Base-by-base conservation (phyloP, 2,113 vertebrate species). In the Mus pahari region DNA sequence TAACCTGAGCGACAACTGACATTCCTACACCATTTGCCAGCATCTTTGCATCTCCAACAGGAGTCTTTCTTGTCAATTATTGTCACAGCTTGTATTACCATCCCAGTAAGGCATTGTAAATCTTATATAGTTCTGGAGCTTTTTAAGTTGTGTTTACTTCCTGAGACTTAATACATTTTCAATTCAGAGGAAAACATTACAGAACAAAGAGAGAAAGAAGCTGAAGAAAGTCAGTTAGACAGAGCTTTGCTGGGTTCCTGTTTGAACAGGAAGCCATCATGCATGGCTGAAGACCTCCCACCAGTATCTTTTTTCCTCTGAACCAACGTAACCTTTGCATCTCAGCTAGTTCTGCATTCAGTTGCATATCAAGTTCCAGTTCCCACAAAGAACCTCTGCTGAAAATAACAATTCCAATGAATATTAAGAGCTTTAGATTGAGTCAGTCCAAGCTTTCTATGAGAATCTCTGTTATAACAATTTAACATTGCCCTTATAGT, bases 181-280 rank as follows among this genome's bases (percentile, higher is more conserved):
- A 19, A 28, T 31, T 62, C 36, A 16, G 55, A 20, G 28, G 10
- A 48, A 66, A 86, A 31, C 45, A 17, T 7, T 9, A 20, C 13
- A 33, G 36, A 24, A 39, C 26, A 13, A 14, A 7, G 0, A 0
- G 3, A 28, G 77, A 58, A 79, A 28, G 5, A 7, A 4, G 36
- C 16, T 64, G 31, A 9, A 33, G 6, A 22, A 71, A 19, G 16
- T 14, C 5, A 5, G 7, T 3, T 16, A 71, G 31, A 7, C 71
- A 86, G 45, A 78, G 17, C 16, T 53, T 48, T 39, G 13, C 0
- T 28, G 31, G 31, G 31, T 14, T 68, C 11, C 42, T 2, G 2
- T 24, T 50, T 60, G 78, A 78, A 68, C 89, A 62, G 17, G 39
- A 90, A 93, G 45, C 36, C 75, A 42, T 24, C 4, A 3, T 14